Evolutionary conservation across 2,113 vertebrate genomes (phyloP).

Genomic region (Prunella fulvescens): DNA sequence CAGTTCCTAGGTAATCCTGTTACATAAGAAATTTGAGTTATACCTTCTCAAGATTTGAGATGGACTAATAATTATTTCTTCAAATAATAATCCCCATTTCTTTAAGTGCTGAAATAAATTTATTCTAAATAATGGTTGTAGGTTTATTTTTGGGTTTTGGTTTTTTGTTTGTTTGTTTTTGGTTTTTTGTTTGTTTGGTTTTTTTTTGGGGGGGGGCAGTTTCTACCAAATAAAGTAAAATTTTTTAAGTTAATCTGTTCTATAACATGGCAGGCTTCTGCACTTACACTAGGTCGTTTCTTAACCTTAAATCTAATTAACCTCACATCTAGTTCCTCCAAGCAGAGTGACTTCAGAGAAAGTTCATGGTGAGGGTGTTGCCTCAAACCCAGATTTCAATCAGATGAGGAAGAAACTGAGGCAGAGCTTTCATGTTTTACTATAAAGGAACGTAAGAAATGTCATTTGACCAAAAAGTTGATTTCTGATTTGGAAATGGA

Average conservation of each 20-base stretch:
- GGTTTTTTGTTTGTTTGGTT: no score
- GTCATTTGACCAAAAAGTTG: background rate
- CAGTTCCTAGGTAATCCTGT: background rate
- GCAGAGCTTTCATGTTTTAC: background rate
- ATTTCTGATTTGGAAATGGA: background rate
- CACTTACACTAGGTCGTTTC: background rate
- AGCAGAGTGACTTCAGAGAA: background rate
- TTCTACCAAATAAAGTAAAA: background rate
- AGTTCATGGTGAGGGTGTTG: background rate
- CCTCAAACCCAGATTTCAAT: background rate
- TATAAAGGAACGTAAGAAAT: background rate
- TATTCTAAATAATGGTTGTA: background rate
- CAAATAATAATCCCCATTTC: background rate
- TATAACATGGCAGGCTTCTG: background rate
- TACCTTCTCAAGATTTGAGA: background rate
- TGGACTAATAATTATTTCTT: background rate
- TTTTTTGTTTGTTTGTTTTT: no score
- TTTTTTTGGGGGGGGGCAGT: no score
- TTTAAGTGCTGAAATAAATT: background rate
- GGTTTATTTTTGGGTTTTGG: no score
- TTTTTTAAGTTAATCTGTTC: background rate
- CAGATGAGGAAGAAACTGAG: background rate
- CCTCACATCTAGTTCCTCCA: background rate
- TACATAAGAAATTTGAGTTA: background rate
- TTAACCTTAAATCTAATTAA: background rate